A percentile compares a stretch with the other conserved stretches of the same genome.
These are phyloP conservation scores for Lordiphosa stackelbergi DNA, from an alignment of 1,140 invertebrate genomes.

Conservation along the genomic window DNA sequence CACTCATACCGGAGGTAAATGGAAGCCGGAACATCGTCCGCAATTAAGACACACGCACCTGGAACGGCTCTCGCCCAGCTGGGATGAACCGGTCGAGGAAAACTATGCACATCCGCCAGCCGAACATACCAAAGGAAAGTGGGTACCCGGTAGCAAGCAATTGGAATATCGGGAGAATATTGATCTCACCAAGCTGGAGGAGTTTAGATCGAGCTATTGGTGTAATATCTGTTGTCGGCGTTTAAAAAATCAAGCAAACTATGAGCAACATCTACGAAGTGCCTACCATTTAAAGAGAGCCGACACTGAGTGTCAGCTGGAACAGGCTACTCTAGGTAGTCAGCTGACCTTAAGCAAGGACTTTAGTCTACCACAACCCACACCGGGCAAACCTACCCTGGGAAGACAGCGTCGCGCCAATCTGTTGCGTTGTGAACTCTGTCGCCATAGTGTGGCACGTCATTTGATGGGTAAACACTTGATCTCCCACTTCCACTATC, in stretches of 20 bases:
- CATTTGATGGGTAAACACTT: conserved; percentile 88
- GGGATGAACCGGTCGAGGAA: conserved; percentile 58
- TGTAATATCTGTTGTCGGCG: conserved; percentile 87
- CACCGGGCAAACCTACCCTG: neutral
- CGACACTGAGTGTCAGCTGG: conserved; percentile 82
- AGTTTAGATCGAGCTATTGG: conserved; percentile 80
- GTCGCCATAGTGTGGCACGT: conserved; percentile 82
- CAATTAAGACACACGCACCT: conserved; percentile 47
- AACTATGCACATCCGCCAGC: conserved; percentile 79
- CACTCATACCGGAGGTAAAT: conserved; percentile 86
- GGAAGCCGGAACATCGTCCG: conserved; percentile 79
- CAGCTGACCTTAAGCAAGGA: conserved; percentile 33
- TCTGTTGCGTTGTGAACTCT: conserved; percentile 83
- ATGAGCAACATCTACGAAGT: conserved; percentile 86
- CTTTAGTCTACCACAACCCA: conserved; percentile 7
- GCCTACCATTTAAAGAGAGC: conserved; percentile 85
- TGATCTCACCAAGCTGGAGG: conserved; percentile 79
- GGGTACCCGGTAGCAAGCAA: conserved; percentile 83
- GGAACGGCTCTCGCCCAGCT: conserved; percentile 57
- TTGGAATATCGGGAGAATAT: conserved; percentile 76
- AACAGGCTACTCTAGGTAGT: conserved; percentile 77
- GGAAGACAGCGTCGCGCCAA: conserved; percentile 77
- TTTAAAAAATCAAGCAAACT: conserved; percentile 84
- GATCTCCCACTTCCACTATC: conserved; percentile 89
- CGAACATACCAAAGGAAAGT: conserved; percentile 86